Conservation (phyloP, 2,797 vertebrate genomes). For the Enteromius fasciolatus region DNA sequence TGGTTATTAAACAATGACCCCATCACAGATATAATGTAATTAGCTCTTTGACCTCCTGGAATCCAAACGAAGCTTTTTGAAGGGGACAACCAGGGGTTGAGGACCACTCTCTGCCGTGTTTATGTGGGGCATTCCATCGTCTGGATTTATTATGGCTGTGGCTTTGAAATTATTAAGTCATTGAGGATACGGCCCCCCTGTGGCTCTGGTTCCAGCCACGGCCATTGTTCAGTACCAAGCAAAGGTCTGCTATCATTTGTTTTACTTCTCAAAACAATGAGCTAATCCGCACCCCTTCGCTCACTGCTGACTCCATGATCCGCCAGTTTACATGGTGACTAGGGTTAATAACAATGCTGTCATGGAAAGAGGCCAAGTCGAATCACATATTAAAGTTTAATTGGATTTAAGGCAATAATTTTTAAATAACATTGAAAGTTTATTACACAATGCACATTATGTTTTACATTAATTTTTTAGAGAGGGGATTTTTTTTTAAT, state of each 20-base stretch:
- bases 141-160: conserved; percentile 58
- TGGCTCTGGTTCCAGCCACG: conserved; percentile 50
- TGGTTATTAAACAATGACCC: conserved; percentile 40
- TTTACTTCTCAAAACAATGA: conserved; percentile 68
- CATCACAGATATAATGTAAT: conserved; percentile 44
- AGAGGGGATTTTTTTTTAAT: background rate
- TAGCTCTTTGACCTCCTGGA: conserved; percentile 36
- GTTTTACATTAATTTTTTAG: background rate
- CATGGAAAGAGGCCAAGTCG: conserved; percentile 42
- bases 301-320: conserved; percentile 60
- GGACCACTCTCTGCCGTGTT: conserved; percentile 35
- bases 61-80: conserved; percentile 41
- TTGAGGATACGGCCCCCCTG: conserved; percentile 67
- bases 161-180: conserved; percentile 67
- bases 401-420: conserved; percentile 46
- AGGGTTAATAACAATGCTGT: conserved; percentile 49
- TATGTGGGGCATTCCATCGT: conserved; percentile 56
- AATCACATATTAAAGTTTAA: conserved; percentile 52
- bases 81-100: conserved; percentile 35
- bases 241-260: conserved; percentile 57
- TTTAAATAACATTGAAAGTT: conserved; percentile 30
- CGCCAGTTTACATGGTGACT: conserved; percentile 55
- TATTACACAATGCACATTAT: background rate
- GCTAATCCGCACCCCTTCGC: conserved; percentile 56
- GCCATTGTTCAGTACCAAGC: conserved; percentile 59